Evolutionary conservation across 2,797 vertebrate species (phyloP).

Genomic region (Xenentodon cancila): DNA sequence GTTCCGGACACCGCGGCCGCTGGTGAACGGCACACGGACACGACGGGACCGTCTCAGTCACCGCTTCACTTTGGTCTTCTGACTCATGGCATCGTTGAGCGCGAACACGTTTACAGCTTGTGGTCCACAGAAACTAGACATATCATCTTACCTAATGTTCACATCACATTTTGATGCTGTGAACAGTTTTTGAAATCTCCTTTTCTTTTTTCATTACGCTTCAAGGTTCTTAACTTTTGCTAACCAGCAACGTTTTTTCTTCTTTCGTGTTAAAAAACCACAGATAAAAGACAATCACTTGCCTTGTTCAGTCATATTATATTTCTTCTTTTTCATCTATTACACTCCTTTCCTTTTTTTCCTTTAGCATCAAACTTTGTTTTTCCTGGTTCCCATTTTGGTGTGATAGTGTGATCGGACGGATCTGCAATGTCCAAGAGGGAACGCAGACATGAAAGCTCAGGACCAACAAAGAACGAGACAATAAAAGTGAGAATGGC

Average conservation of each 20-base stretch:
- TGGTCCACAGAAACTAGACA: slow-evolving; percentile 44
- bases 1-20: not conserved
- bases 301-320: too few relatives aligned
- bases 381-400: not conserved
- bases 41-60: slow-evolving; percentile 41
- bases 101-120: slow-evolving; percentile 51
- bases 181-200: too few relatives aligned
- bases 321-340: not conserved
- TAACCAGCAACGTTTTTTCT: too few relatives aligned
- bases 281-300: not conserved
- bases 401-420: slow-evolving; percentile 18
- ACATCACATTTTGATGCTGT: too few relatives aligned
- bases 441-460: slow-evolving; percentile 46
- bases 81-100: slow-evolving; percentile 31
- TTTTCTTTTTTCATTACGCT: not conserved
- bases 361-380: not conserved
- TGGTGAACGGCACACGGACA: slow-evolving; percentile 1
- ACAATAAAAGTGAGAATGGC: slow-evolving; percentile 55
- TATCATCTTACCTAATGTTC: slow-evolving; percentile 4
- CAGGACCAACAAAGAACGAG: slow-evolving; percentile 33
- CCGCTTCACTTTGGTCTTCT: slow-evolving; percentile 25
- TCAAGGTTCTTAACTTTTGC: too few relatives aligned
- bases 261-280: too few relatives aligned
- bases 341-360: not conserved
- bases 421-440: slow-evolving; percentile 11